These are phyloP conservation scores for Synergus japonicus DNA, from an alignment of 2,888 invertebrate genomes.

Conservation along the genomic window DNA sequence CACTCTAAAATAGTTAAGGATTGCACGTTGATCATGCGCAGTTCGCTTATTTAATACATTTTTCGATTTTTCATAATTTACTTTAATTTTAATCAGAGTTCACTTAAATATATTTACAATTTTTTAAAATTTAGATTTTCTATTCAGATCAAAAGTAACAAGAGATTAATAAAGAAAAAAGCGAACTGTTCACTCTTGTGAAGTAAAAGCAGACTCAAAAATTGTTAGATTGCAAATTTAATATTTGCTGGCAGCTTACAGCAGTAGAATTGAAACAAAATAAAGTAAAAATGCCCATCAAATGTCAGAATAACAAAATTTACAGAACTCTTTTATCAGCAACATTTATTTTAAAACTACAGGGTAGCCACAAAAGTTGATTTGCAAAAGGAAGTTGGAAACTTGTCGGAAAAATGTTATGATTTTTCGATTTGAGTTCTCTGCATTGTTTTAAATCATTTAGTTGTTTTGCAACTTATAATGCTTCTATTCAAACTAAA, in stretches of 20 bases:
- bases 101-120: background rate
- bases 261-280: background rate
- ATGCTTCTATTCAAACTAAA: background rate
- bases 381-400: too few relatives aligned
- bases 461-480: background rate
- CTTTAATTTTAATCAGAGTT: background rate
- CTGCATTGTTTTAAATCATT: too few relatives aligned
- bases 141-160: background rate
- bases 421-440: too few relatives aligned
- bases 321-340: too few relatives aligned
- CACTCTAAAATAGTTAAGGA: slow-evolving; percentile 47
- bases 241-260: background rate
- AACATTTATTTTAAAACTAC: too few relatives aligned
- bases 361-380: too few relatives aligned
- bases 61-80: background rate
- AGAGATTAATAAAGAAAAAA: background rate
- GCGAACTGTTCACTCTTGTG: background rate
- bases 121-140: background rate
- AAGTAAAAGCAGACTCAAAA: background rate
- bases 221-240: background rate
- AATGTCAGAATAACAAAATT: too few relatives aligned
- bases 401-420: too few relatives aligned
- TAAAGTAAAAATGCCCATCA: too few relatives aligned
- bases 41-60: slow-evolving; percentile 40
- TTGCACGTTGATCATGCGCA: slow-evolving; percentile 54